Conservation (phyloP, 1,140 invertebrate species). For the Drosophila gunungcola region DNA sequence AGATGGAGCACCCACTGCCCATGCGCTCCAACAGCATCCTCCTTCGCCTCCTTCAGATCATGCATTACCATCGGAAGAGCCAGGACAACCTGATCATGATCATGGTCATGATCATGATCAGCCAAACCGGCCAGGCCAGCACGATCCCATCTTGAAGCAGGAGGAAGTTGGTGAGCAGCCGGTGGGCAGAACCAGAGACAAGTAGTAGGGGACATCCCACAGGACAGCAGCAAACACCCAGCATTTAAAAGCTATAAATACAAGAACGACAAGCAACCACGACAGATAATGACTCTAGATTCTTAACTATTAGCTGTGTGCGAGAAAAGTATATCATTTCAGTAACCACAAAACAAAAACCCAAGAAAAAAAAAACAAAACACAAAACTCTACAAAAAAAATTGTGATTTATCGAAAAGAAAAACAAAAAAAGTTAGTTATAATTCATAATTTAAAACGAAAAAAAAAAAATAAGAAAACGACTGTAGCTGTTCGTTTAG, state of each 20-base stretch:
- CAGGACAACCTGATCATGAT: not conserved
- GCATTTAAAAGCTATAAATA: not conserved
- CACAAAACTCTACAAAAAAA: slow-evolving; percentile 38
- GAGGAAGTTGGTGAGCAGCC: slow-evolving; percentile 9
- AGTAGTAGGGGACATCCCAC: slow-evolving; percentile 10
- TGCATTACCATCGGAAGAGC: not conserved
- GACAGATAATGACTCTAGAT: slow-evolving; percentile 39
- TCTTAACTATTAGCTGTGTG: slow-evolving; percentile 40
- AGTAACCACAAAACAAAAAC: slow-evolving; percentile 20
- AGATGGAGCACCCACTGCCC: slow-evolving; percentile 19
- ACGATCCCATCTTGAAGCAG: slow-evolving; percentile 8
- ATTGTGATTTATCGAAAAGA: slow-evolving; percentile 47
- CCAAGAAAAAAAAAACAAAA: slow-evolving; percentile 39
- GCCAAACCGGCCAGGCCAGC: not conserved
- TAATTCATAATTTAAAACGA: slow-evolving; percentile 39
- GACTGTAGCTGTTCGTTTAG: slow-evolving; percentile 52
- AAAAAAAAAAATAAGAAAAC: slow-evolving; percentile 29
- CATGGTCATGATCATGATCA: too few species aligned
- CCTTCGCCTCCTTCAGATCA: not conserved
- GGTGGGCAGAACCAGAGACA: slow-evolving; percentile 17
- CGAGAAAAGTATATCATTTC: slow-evolving; percentile 15
- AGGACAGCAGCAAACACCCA: slow-evolving; percentile 43
- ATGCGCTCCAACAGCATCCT: slow-evolving; percentile 20
- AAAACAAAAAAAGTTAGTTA: slow-evolving; percentile 43
- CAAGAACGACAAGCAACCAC: slow-evolving; percentile 19